phyloP scores from a whole-genome alignment of 2,888 invertebrate genomes.

The Tipula vernalis region DNA sequence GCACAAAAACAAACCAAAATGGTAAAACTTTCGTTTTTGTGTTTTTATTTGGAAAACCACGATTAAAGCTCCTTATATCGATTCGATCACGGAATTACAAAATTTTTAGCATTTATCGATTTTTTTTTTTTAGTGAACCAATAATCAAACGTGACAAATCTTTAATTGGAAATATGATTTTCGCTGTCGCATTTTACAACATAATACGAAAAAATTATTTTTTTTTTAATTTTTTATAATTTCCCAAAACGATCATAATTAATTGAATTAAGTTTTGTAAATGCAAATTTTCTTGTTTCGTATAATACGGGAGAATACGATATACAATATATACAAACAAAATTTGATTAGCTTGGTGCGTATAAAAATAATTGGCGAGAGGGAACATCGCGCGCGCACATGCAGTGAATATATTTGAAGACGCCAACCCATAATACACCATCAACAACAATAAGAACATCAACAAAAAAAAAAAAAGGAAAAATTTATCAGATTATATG shows the following conservation, averaged over 20 bases:
- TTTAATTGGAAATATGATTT: neutral
- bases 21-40: neutral
- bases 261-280: neutral
- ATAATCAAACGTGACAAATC: neutral
- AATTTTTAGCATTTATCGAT: neutral
- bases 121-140: neutral
- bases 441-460: neutral
- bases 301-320: no score
- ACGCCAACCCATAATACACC: neutral
- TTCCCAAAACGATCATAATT: neutral
- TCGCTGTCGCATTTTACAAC: neutral
- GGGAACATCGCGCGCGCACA: neutral
- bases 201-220: no score
- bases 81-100: neutral
- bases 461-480: neutral
- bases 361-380: neutral
- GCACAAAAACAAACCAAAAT: neutral
- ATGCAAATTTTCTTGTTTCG: neutral
- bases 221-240: neutral
- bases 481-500: neutral
- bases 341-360: neutral
- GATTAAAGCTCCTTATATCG: neutral
- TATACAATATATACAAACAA: neutral
- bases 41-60: neutral
- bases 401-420: neutral